Evolutionary conservation across 2,797 vertebrate genomes (phyloP).

Genomic region (Falco columbarius): DNA sequence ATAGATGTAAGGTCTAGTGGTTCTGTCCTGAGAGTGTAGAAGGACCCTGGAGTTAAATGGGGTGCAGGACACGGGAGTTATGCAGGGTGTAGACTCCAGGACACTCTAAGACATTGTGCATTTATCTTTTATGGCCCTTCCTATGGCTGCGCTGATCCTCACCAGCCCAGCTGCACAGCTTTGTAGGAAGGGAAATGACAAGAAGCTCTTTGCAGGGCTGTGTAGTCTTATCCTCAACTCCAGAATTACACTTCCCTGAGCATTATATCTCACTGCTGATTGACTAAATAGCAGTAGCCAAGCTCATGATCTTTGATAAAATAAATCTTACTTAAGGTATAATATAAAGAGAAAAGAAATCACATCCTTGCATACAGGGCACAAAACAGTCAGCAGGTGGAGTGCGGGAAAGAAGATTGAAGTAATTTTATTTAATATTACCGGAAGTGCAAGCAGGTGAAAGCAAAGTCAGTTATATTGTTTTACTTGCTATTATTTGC

Average conservation of each 20-base stretch:
- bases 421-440: background rate
- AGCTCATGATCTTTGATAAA: background rate
- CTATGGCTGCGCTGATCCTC: background rate
- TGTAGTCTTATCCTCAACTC: background rate
- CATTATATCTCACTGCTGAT: background rate
- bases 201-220: background rate
- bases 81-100: fast-evolving
- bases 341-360: background rate
- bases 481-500: background rate
- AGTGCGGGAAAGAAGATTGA: background rate
- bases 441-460: background rate
- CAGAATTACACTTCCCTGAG: background rate
- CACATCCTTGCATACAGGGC: background rate
- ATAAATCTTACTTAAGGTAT: background rate
- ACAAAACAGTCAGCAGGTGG: background rate
- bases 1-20: background rate
- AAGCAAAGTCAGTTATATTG: background rate
- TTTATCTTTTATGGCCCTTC: background rate
- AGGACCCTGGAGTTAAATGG: background rate
- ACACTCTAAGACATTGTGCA: background rate
- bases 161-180: background rate
- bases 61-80: background rate
- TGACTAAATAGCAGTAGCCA: background rate
- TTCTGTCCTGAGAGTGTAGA: background rate
- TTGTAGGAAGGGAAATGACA: background rate